Base-by-base conservation (phyloP, 2,113 vertebrate species). In the Thinocorus orbignyianus region DNA sequence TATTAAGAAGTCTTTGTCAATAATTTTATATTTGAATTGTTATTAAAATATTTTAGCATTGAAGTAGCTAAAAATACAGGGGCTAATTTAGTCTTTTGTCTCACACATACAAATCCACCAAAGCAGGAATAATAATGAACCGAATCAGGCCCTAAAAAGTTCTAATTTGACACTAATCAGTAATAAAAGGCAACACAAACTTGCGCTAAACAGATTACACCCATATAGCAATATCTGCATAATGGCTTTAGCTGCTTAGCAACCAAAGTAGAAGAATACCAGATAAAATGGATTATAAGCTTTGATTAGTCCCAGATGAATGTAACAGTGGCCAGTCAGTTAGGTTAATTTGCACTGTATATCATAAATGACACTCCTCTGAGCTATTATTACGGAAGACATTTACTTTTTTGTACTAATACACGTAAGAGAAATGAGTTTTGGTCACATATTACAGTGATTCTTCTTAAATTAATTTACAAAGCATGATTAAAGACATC, bases 181-280 rank as follows among this genome's bases (percentile, higher is more conserved):
- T 91, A 93, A 95, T 86, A 97, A 96, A 94, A 95, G 73, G 91
- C 77, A 97, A 96, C 72, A 62, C 72, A 96, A 97, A 97, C 66
- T 95, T 94, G 86, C 81, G 58, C 72, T 97, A 97, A 97, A 72
- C 88, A 81, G 86, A 97, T 97, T 97, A 96, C n/a, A 82, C 33
- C 70, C 96, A 92, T 97, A 94, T 51, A 96, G 92, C 84, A 76
- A 58, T 84, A 95, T 72, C 82, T 86, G 44, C 61, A 93, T 95
- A 97, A 97, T 88, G 82, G 95, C 92, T 96, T 98, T 94, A 98
- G 97, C 91, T 98, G 89, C 97, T 91, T 97, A 97, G 97, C 97
- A 97, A 97, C 97, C 5, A 46, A 96, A 64, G 86, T 60, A 82
- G 60, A 88, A 95, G 86, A 90, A 81, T 87, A 93, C 91, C 95